These are phyloP conservation scores for Triplophysa siluroides DNA, from an alignment of 2,113 vertebrate species.

Conservation along the genomic window DNA sequence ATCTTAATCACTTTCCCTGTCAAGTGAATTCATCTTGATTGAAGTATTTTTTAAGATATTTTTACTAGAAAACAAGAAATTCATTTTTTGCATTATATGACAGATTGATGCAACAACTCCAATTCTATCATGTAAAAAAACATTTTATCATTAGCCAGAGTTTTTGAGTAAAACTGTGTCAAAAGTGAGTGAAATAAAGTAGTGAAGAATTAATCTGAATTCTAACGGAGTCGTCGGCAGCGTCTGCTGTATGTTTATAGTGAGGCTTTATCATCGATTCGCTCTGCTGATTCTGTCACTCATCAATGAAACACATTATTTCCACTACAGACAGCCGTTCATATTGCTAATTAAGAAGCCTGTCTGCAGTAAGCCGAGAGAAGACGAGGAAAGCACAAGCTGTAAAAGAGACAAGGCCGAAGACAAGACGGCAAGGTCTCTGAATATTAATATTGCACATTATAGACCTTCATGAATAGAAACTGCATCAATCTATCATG, in stretches of 20 bases:
- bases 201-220: conserved; percentile 12
- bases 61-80: too few relatives aligned
- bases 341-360: conserved; percentile 52
- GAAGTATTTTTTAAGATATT: too few relatives aligned
- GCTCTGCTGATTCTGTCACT: conserved; percentile 41
- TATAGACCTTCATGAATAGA: conserved; percentile 14
- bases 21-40: too few relatives aligned
- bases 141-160: neutral
- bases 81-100: too few relatives aligned
- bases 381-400: neutral
- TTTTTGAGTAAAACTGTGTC: neutral
- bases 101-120: too few relatives aligned
- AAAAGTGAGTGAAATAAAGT: conserved; percentile 14
- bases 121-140: neutral
- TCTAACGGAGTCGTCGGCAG: conserved; percentile 16
- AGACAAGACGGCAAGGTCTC: neutral
- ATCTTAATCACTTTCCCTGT: too few relatives aligned
- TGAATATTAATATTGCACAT: conserved; percentile 28
- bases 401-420: neutral
- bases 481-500: conserved; percentile 25
- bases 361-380: conserved; percentile 48
- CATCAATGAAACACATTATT: conserved; percentile 44
- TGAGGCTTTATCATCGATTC: conserved; percentile 48
- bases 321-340: conserved; percentile 39
- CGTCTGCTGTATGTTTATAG: neutral